These are phyloP conservation scores for Polypterus bichir DNA, from an alignment of 2,113 vertebrate species.

Conservation along the genomic window DNA sequence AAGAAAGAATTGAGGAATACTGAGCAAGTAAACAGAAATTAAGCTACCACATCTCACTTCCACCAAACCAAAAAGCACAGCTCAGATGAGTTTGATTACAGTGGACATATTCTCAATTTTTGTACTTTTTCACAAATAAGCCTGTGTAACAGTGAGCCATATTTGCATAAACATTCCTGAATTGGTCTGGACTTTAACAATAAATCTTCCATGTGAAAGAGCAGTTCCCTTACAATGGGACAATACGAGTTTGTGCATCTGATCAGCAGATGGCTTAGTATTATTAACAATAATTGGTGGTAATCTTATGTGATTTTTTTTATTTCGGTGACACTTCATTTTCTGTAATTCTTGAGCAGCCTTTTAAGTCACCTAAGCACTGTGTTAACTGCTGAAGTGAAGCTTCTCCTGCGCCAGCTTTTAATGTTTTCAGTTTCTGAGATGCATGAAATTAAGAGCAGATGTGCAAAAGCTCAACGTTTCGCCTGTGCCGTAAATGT, in stretches of 20 bases:
- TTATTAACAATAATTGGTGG: slow-evolving; percentile 56
- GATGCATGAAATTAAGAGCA: slow-evolving; percentile 80
- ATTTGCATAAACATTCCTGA: slow-evolving; percentile 1
- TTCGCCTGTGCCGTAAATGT: slow-evolving; percentile 43
- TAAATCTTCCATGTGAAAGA: slow-evolving; percentile 13
- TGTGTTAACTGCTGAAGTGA: slow-evolving; percentile 57
- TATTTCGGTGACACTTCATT: slow-evolving; percentile 75
- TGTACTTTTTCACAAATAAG: neutral
- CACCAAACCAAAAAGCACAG: no score
- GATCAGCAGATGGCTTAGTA: slow-evolving; percentile 52
- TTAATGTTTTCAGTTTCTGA: slow-evolving; percentile 72
- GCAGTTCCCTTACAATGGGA: slow-evolving; percentile 16
- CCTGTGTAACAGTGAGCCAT: neutral
- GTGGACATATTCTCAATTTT: neutral
- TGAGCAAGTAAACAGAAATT: no score
- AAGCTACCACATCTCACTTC: no score
- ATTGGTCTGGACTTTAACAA: slow-evolving; percentile 3
- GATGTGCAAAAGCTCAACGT: slow-evolving; percentile 58
- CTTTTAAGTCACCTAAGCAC: slow-evolving; percentile 72
- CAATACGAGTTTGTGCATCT: slow-evolving; percentile 38
- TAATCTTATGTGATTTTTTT: slow-evolving; percentile 55
- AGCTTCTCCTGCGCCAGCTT: slow-evolving; percentile 53
- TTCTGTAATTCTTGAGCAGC: slow-evolving; percentile 72
- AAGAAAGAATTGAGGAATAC: no score
- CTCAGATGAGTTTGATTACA: no score